phyloP scores from a whole-genome alignment of 1,140 invertebrate species.

The Asbolus verrucosus region DNA sequence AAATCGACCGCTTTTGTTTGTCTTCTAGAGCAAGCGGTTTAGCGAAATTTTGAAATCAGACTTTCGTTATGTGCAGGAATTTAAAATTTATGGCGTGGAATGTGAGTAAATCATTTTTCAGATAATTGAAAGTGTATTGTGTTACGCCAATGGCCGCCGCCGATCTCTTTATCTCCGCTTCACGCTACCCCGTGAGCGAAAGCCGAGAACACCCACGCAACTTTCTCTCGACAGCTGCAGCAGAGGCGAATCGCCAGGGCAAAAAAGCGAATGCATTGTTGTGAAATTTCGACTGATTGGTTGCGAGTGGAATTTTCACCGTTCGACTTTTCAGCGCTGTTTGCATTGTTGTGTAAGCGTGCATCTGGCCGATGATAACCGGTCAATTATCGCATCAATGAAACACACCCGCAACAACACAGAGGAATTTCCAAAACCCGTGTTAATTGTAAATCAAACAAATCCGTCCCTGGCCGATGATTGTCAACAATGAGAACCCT shows the following conservation, averaged over 20 bases:
- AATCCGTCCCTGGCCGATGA: constrained; percentile 8
- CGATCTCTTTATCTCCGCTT: neutral
- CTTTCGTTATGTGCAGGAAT: too few relatives aligned
- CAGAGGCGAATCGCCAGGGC: constrained; percentile 7
- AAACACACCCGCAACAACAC: too few relatives aligned
- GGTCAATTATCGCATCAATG: too few relatives aligned
- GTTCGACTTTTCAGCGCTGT: neutral
- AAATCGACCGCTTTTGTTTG: too few relatives aligned
- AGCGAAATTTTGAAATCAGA: too few relatives aligned
- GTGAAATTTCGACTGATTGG: constrained; percentile 35
- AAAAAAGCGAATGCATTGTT: constrained; percentile 5
- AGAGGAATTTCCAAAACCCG: neutral
- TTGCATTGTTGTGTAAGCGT: neutral
- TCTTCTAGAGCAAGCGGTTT: too few relatives aligned
- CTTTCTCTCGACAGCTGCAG: constrained; percentile 33
- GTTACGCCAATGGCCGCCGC: neutral
- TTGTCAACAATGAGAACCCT: neutral
- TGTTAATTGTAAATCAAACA: constrained; percentile 29
- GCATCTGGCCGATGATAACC: neutral
- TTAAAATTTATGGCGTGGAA: too few relatives aligned
- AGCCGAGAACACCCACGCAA: constrained; percentile 25
- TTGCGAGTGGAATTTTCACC: neutral
- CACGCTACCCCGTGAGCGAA: constrained; percentile 27
- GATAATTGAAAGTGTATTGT: too few relatives aligned
- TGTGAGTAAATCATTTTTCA: too few relatives aligned